Evolutionary conservation across 2,797 vertebrate genomes (phyloP), one percentile per base, ranked within the genome.

Genomic region (Sorex maritimensis): DNA sequence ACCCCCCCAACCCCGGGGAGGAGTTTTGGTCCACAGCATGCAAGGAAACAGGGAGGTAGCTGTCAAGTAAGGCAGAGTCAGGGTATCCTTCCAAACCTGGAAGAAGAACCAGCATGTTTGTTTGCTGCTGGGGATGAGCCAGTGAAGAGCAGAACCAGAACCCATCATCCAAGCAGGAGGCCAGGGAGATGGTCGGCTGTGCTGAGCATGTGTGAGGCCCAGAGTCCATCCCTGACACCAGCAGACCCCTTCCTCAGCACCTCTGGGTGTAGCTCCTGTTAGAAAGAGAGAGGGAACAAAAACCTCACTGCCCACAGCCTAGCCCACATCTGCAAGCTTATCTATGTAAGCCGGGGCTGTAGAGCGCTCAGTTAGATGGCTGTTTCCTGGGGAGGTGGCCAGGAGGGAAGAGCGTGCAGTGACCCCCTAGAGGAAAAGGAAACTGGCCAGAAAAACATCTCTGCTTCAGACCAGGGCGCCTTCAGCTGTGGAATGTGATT

Each of bases 111-210:
- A 69, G 38, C 52, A 5, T 89, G 0, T 82, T 82, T 73, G 38
- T 90, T 92, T 88, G 44, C 52, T 49, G 34, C 17, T 55, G 24
- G 9, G 34, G 75, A 88, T 19, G 28, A 77, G 78, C 34, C 73
- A 58, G 7, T 44, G 75, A 55, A 95, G 52, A 78, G 28, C 21
- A 68, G 65, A 85, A 8, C 49, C 49, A 44, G 41, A 5, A 44
- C 41, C 7, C 5, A 44, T 5, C 7, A 44, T 44, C 41, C 41
- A 67, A 63, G 44, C 41, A 19, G 10, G 14, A 9, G 58, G 21
- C 58, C 58, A 61, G 21, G 58, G 58, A 61, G 6, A 61, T 61
- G 58, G 58, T 21, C 21, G 58, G 58, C 58, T 21, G 58, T 61
- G 17, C 58, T 15, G 13, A 23, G 58, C 6, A 21, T 61, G 58